A percentile compares a stretch with the other conserved stretches of the same genome.
phyloP scores from a whole-genome alignment of 2,113 vertebrate genomes.

The Panthera uncia region DNA sequence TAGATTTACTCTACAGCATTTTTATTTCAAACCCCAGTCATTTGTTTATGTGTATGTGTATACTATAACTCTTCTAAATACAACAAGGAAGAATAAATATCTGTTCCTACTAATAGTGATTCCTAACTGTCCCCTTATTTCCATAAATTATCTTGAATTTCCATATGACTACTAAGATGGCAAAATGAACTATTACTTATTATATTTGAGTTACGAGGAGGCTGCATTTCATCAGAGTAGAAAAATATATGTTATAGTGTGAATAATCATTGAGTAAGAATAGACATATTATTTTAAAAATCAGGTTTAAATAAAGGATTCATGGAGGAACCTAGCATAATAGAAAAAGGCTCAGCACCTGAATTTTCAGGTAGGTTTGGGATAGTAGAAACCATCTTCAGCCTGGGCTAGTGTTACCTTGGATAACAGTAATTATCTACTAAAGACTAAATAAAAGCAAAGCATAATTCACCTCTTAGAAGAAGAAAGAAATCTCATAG shows the following conservation, averaged over 20 bases:
- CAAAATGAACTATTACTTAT: neutral
- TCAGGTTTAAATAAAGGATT: neutral
- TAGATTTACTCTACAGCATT: neutral
- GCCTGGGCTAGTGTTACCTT: neutral
- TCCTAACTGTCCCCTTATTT: neutral
- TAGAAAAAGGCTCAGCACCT: neutral
- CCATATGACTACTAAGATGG: neutral
- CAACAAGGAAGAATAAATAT: neutral
- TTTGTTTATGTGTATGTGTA: neutral
- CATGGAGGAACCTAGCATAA: fast-evolving
- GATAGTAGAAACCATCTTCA: neutral
- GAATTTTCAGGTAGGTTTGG: neutral
- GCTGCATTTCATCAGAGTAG: neutral
- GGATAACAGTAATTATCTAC: neutral
- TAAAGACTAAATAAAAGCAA: neutral
- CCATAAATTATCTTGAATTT: neutral
- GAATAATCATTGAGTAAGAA: neutral
- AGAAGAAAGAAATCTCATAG: neutral
- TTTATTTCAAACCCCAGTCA: neutral
- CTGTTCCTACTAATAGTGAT: neutral
- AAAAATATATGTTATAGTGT: neutral
- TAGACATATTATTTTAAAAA: neutral
- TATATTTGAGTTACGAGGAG: neutral
- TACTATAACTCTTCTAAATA: neutral
- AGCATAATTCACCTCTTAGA: neutral